Percentiles rank a stretch among this genome's conserved stretches.
These are phyloP conservation scores for Caenorhabditis tropicalis DNA, from an alignment of 1,140 invertebrate species.

Conservation along the genomic window DNA sequence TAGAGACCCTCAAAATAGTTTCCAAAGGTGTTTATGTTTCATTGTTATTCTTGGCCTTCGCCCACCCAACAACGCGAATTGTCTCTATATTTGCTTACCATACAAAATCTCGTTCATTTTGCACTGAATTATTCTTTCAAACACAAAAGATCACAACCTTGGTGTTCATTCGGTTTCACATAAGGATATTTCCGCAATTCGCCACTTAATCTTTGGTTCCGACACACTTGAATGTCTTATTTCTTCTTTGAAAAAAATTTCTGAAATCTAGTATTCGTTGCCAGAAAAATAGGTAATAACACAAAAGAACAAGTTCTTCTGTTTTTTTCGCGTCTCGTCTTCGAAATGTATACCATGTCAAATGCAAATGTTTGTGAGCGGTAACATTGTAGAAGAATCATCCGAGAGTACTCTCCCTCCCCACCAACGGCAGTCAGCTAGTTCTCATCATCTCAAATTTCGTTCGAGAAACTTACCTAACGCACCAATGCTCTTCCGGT, in stretches of 20 bases:
- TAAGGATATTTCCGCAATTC: background rate
- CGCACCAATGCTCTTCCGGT: background rate
- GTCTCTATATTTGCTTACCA: background rate
- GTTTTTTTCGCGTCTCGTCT: background rate
- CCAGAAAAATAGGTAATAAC: background rate
- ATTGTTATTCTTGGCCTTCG: background rate
- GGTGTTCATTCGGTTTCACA: too few species aligned
- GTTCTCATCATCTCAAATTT: slow-evolving; percentile 27
- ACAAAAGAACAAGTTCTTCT: background rate
- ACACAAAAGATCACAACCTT: background rate
- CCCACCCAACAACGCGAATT: background rate
- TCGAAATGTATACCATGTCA: slow-evolving; percentile 25
- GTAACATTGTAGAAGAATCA: background rate
- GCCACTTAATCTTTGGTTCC: background rate
- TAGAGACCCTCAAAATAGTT: background rate
- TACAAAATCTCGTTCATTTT: background rate
- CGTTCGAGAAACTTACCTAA: slow-evolving; percentile 9
- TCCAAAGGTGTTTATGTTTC: background rate
- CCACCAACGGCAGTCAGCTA: background rate
- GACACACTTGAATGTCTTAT: background rate
- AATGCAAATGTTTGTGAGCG: slow-evolving; percentile 39
- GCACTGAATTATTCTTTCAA: background rate
- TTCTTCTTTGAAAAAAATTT: background rate
- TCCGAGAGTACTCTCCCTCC: background rate
- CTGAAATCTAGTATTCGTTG: background rate